Percentiles rank a stretch among this genome's conserved stretches.
phyloP scores from a whole-genome alignment of 2,888 invertebrate species.

The Baronia brevicornis region DNA sequence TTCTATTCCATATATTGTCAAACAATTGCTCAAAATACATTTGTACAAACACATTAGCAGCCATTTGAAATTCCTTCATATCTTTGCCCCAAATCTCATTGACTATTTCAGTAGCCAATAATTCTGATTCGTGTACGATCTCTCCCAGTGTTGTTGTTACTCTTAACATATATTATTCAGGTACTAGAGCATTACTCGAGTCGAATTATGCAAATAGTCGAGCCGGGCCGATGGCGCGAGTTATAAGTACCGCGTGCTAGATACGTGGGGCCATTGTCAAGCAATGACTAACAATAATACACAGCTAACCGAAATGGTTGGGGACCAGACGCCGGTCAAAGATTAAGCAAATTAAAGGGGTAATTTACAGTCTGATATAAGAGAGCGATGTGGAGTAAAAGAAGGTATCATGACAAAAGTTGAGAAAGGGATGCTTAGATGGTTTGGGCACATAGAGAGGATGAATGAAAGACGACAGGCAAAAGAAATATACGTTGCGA shows the following conservation, averaged over 20 bases:
- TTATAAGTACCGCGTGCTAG: slow-evolving; percentile 16
- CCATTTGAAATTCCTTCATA: slow-evolving; percentile 8
- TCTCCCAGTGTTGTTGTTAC: slow-evolving; percentile 8
- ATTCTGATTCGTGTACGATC: slow-evolving; percentile 18
- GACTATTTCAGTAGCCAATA: slow-evolving; percentile 14
- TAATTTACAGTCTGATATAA: too few relatives aligned
- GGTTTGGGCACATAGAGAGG: too few relatives aligned
- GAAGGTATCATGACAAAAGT: too few relatives aligned
- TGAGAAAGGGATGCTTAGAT: too few relatives aligned
- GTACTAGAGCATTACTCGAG: slow-evolving; percentile 29
- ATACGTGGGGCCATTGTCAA: slow-evolving; percentile 32
- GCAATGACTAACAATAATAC: slow-evolving; percentile 39
- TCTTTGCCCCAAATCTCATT: slow-evolving; percentile 15
- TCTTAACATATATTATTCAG: slow-evolving; percentile 14
- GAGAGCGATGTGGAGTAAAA: too few relatives aligned
- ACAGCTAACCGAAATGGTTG: slow-evolving; percentile 32
- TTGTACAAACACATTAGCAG: neutral
- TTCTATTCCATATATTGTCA: too few relatives aligned
- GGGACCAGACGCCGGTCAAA: slow-evolving; percentile 29
- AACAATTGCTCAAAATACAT: neutral
- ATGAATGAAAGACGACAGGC: too few relatives aligned
- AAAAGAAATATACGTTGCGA: too few relatives aligned
- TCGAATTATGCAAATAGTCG: slow-evolving; percentile 46
- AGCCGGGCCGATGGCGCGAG: slow-evolving; percentile 22
- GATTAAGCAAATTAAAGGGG: slow-evolving; percentile 24